Evolutionary conservation across 2,888 invertebrate species (phyloP).

Genomic region (Schizaphis graminum): DNA sequence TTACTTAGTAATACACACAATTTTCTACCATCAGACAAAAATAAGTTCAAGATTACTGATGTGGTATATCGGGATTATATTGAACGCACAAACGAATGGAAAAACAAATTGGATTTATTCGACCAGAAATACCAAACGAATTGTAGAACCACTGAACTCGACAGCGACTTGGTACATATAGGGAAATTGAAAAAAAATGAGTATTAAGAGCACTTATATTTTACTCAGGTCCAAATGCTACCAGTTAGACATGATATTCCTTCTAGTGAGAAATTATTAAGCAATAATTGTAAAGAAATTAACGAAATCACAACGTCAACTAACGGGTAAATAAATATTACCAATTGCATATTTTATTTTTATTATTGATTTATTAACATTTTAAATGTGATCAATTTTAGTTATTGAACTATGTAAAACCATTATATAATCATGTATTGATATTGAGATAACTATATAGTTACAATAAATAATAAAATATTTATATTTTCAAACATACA

Average conservation of each 20-base stretch:
- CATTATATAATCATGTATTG: background rate
- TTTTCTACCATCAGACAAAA: background rate
- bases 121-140: constrained; percentile 23
- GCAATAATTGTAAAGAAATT: background rate
- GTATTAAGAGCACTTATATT: constrained; percentile 1
- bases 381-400: background rate
- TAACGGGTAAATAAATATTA: background rate
- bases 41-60: constrained; percentile 35
- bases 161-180: constrained; percentile 19
- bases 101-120: constrained; percentile 48
- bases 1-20: background rate
- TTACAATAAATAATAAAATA: background rate
- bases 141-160: background rate
- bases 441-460: background rate
- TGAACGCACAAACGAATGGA: constrained; percentile 42
- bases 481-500: background rate
- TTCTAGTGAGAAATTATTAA: background rate
- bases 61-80: constrained; percentile 11
- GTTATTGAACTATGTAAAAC: background rate
- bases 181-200: constrained; percentile 9
- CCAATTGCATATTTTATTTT: background rate
- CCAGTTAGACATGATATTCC: background rate
- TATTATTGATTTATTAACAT: background rate
- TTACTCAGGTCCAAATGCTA: constrained; percentile 11
- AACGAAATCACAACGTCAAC: background rate